Conservation (phyloP, 2,113 vertebrate species). For the Phainopepla nitens region DNA sequence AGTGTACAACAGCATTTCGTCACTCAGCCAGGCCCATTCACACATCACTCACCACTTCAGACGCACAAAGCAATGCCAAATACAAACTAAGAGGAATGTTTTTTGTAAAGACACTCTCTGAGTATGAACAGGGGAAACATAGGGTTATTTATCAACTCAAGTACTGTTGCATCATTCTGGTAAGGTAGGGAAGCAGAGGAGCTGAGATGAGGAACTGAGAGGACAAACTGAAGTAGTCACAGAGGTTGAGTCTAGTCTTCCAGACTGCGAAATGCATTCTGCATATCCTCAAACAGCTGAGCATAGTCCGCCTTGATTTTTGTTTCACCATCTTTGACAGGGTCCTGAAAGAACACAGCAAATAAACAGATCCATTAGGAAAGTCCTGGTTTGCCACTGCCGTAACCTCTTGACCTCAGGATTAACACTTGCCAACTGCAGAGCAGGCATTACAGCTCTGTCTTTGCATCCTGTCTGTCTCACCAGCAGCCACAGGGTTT, state of each 20-base stretch:
- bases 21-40: slow-evolving; percentile 25
- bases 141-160: slow-evolving; percentile 60
- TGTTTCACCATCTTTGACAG: slow-evolving; percentile 90
- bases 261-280: slow-evolving; percentile 94
- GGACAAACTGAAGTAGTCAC: slow-evolving; percentile 45
- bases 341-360: slow-evolving; percentile 78
- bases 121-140: slow-evolving; percentile 58
- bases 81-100: slow-evolving; percentile 74
- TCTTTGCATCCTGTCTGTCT: neutral
- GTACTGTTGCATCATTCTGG: slow-evolving; percentile 67
- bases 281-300: slow-evolving; percentile 96
- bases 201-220: slow-evolving; percentile 71
- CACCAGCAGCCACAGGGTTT: neutral
- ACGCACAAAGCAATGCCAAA: slow-evolving; percentile 38
- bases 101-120: slow-evolving; percentile 61
- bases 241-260: slow-evolving; percentile 81
- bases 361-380: neutral
- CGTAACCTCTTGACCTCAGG: neutral
- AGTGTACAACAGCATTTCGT: slow-evolving; percentile 56
- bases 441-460: neutral
- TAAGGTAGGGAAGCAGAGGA: slow-evolving; percentile 67
- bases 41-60: slow-evolving; percentile 47
- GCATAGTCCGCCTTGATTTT: slow-evolving; percentile 93
- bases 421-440: neutral
- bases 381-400: neutral